Base-by-base conservation (phyloP, 2,888 invertebrate genomes). In the Lasioglossum zephyrum region DNA sequence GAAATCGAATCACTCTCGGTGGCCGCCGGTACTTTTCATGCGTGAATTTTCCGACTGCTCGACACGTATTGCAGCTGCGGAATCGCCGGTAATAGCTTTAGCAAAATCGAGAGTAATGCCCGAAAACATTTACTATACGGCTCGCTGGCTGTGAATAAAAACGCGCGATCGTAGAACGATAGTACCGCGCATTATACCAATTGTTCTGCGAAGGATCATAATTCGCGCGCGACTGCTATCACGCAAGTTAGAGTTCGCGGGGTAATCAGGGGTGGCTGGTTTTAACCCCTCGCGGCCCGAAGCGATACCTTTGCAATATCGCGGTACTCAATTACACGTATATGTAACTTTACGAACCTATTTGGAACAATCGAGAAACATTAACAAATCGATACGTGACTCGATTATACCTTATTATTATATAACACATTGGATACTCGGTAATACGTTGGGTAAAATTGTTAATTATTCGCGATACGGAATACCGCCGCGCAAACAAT, bases 21-120 rank as follows among this genome's bases (percentile, higher is more conserved):
- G 92, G 92, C 91, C 92, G 93, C 79, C 90, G 93, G 92, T 94
- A 94, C 94, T 94, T 94, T 94, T 93, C 93, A 94, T 94, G 94
- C 93, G 94, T 94, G 93, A 94, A 94, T 94, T 94, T 94, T 92
- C 92, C 90, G 86, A 88, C 89, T 88, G 91, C 85, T 83, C 88
- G 90, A 88, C 90, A 87, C 90, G 91, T 87, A 91, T 87, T 91
- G 91, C 90, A 90, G 91, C 91, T 87, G 86, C 91, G 85, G 89
- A 90, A 91, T 88, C 88, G 88, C 81, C 81, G 90, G 91, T 91
- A 90, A 91, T 91, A 91, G 90, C 91, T 90, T 90, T 89, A 90
- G 91, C 89, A 91, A 89, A 91, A 91, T 91, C 91, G 91, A 90
- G 91, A 91, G 90, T 91, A 91, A 91, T 90, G 91, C 91, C 89